phyloP scores from a whole-genome alignment of 2,797 vertebrate species.

The Siniperca scherzeri region DNA sequence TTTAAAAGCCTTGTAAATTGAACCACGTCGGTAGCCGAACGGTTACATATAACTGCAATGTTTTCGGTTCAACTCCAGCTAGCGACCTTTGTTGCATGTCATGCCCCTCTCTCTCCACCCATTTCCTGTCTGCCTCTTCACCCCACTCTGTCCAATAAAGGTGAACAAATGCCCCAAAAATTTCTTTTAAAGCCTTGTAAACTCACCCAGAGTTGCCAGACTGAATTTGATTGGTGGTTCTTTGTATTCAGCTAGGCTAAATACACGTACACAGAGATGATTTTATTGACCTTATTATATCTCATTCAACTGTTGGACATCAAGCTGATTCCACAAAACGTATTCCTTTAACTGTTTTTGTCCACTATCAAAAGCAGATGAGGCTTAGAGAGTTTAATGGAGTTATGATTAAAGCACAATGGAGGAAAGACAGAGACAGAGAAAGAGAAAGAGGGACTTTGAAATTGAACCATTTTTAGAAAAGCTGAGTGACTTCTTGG shows the following conservation, averaged over 20 bases:
- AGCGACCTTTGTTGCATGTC: too few relatives aligned
- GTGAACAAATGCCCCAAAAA: too few relatives aligned
- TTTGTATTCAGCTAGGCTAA: neutral
- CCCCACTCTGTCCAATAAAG: too few relatives aligned
- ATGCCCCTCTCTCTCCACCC: too few relatives aligned
- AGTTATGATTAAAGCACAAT: constrained; percentile 1
- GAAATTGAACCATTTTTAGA: neutral
- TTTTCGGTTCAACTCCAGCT: too few relatives aligned
- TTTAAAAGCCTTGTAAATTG: neutral
- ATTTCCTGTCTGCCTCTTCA: too few relatives aligned
- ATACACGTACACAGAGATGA: neutral
- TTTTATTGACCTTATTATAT: neutral
- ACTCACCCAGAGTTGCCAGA: too few relatives aligned
- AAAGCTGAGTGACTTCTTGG: neutral
- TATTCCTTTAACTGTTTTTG: neutral
- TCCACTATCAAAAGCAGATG: neutral
- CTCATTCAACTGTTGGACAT: neutral
- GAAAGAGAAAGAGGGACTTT: neutral
- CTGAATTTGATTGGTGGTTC: neutral
- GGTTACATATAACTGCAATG: too few relatives aligned
- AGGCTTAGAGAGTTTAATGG: neutral
- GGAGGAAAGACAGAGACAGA: too few relatives aligned
- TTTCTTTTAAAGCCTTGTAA: neutral
- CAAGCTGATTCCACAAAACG: neutral
- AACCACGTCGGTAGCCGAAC: too few relatives aligned